Percentiles rank a stretch among this genome's conserved stretches.
Conservation (phyloP, 1,140 invertebrate genomes). For the Drosophila pseudoobscura region DNA sequence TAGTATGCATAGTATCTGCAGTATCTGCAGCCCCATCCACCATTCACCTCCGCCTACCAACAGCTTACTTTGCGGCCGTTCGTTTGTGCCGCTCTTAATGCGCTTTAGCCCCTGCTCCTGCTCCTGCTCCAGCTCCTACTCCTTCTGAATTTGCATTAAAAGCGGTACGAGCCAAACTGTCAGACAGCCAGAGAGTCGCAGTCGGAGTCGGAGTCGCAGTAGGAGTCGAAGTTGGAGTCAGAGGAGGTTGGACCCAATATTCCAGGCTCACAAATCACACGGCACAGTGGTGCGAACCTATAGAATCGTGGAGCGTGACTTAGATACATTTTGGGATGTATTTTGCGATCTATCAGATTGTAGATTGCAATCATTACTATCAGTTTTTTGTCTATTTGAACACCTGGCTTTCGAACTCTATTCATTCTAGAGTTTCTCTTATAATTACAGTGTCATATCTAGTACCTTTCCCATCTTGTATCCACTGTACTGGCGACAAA, state of each 20-base stretch:
- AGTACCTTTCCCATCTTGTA: background rate
- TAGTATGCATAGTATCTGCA: conserved; percentile 40
- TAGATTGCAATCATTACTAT: no score
- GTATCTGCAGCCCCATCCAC: background rate
- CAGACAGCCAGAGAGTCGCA: conserved; percentile 7
- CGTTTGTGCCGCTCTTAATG: conserved; percentile 69
- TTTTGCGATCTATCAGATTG: no score
- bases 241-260: conserved; percentile 1
- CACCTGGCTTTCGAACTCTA: no score
- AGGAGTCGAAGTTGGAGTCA: no score
- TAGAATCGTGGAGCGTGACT: background rate
- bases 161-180: conserved; percentile 51
- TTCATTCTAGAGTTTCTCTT: no score
- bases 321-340: no score
- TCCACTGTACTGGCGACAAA: conserved; percentile 34
- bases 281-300: conserved; percentile 28
- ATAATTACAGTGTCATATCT: no score
- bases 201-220: background rate
- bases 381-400: no score
- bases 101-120: conserved; percentile 53
- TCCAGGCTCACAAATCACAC: conserved; percentile 32
- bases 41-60: background rate
- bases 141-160: conserved; percentile 72
- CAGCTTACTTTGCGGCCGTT: conserved; percentile 64
- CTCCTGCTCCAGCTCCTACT: conserved; percentile 13